phyloP scores from a whole-genome alignment of 2,888 invertebrate genomes.

The Meiosimyza platycephala region DNA sequence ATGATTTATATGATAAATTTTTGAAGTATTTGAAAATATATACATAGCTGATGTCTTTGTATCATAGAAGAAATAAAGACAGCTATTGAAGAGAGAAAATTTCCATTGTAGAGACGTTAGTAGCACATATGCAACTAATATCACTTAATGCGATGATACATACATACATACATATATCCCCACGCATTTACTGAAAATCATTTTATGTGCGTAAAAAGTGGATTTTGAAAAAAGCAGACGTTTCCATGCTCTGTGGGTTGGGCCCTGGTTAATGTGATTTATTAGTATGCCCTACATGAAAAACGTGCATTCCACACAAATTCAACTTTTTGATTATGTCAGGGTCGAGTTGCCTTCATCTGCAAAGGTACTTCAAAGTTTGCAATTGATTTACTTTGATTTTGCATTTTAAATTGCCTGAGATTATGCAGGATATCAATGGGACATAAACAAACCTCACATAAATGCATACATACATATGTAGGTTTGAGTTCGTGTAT shows the following conservation, averaged over 20 bases:
- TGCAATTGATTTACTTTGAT: constrained; percentile 64
- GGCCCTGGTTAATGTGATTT: constrained; percentile 52
- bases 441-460: neutral
- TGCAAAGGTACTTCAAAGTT: constrained; percentile 40
- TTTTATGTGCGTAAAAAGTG: neutral
- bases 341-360: neutral
- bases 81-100: constrained; percentile 22
- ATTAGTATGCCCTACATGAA: constrained; percentile 51
- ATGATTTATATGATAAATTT: constrained; percentile 19
- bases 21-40: neutral
- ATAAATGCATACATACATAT: neutral
- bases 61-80: neutral
- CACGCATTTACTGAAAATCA: neutral
- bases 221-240: neutral
- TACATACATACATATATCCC: neutral
- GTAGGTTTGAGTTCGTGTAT: neutral
- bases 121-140: constrained; percentile 55
- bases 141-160: constrained; percentile 5
- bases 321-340: constrained; percentile 16
- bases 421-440: constrained; percentile 24
- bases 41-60: neutral
- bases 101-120: neutral
- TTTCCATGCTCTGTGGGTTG: neutral
- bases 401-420: constrained; percentile 56
- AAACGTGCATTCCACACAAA: constrained; percentile 47